phyloP scores from a whole-genome alignment of 2,113 vertebrate species.

The Catharus bicknelli region DNA sequence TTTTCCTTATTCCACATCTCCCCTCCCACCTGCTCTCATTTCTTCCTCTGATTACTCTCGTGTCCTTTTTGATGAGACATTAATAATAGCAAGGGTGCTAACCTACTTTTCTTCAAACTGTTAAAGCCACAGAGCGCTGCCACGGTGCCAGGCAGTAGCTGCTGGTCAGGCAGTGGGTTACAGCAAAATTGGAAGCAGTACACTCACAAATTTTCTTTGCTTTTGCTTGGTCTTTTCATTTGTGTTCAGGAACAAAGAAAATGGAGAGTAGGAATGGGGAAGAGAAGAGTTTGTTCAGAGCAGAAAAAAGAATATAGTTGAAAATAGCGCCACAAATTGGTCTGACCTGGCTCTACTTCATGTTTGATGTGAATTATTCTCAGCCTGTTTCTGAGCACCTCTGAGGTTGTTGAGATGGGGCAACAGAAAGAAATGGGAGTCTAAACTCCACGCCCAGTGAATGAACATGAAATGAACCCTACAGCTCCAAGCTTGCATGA shows the following conservation, averaged over 20 bases:
- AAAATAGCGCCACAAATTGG: background rate
- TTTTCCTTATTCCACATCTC: background rate
- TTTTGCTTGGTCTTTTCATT: background rate
- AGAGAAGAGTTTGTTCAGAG: background rate
- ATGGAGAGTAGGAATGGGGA: rapidly evolving
- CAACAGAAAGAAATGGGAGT: background rate
- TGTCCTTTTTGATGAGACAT: background rate
- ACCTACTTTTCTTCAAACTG: background rate
- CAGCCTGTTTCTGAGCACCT: background rate
- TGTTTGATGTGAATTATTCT: rapidly evolving
- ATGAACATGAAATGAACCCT: background rate
- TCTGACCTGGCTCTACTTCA: background rate
- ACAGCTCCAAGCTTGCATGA: background rate
- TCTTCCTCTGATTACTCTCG: background rate
- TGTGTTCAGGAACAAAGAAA: background rate
- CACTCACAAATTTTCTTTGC: background rate
- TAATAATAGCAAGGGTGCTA: background rate
- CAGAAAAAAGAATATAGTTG: background rate
- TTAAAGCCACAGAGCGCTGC: background rate
- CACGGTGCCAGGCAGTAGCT: background rate
- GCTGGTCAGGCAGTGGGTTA: background rate
- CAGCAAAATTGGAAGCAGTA: background rate
- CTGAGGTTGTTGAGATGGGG: rapidly evolving
- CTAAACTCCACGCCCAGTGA: background rate
- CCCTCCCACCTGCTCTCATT: background rate